Base-by-base conservation (phyloP, 2,888 invertebrate species). In the Epistrophe grossulariae region DNA sequence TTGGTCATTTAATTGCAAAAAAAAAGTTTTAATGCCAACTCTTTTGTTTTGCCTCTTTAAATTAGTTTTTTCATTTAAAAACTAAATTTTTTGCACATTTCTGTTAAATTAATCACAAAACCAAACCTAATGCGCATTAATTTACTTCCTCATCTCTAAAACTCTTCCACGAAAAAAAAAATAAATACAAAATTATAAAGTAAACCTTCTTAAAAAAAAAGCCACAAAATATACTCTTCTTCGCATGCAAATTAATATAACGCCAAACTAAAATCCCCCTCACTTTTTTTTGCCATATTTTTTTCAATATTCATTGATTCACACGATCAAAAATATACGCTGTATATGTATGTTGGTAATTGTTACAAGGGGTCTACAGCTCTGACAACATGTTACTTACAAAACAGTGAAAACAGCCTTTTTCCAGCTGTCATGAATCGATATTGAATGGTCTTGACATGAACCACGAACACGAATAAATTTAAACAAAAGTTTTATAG, bases 401-500 rank as follows among this genome's bases (percentile, higher is more conserved):
- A 24, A 68, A 68, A 59, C 50, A 80, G 84, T 60, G 80, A 84
- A 84, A 76, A 57, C 71, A 48, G 43, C 24, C 59, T 35, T 50
- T 76, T 66, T 17, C 60, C 31, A 68, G 31, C 70, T 60, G 64
- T 38, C 64, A 76, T 76, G 64, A 59, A 64, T 52, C 24, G 64
- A 50, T 24, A 24, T 19, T 45, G 45, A n/a, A 66, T 40, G 62
- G 31, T 68, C 72, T 76, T 55, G 64, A 57, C 84, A 76, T 79
- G 76, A 59, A 68, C 43, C 24, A 66, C 57, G 17, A 78, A 62
- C 68, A 83, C 73, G 70, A 71, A 77, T 81, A 62, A 73, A 77
- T 81, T 78, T 68, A 81, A 57, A 64, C 11, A 68, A 50, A 79
- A 38, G 73, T 10, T 9, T 35, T 35, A 62, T 62, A 62, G 62